A percentile compares a stretch with the other conserved stretches of the same genome.
Conservation (phyloP, 2,888 invertebrate genomes). For the Pammene fasciana region DNA sequence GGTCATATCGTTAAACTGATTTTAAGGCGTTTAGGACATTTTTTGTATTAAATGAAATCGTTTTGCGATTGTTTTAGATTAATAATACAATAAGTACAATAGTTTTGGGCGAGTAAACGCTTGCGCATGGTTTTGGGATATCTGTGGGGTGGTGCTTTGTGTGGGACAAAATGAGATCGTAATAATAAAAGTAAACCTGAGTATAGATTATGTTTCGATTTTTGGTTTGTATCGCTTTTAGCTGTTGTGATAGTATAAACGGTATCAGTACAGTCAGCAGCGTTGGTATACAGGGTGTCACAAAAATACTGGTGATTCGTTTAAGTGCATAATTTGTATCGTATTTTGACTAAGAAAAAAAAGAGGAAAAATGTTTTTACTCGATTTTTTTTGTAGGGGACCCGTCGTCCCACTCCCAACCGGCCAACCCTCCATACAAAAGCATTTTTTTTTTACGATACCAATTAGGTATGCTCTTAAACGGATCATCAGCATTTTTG, state of each 20-base stretch:
- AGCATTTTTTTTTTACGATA: too few species aligned
- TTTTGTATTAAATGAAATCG: not conserved
- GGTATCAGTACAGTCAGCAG: not conserved
- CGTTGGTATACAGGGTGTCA: too few species aligned
- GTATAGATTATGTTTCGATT: conserved; percentile 15
- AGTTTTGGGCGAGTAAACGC: conserved; percentile 55
- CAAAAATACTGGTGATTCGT: too few species aligned
- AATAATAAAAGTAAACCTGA: conserved; percentile 22
- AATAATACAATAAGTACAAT: conserved; percentile 60
- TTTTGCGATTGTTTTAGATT: conserved; percentile 58
- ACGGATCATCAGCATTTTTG: too few species aligned
- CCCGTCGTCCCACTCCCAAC: too few species aligned
- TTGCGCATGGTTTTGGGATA: conserved; percentile 52
- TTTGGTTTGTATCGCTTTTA: not conserved
- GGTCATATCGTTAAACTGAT: not conserved
- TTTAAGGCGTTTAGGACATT: not conserved
- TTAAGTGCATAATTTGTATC: too few species aligned
- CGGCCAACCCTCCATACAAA: too few species aligned
- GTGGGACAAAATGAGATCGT: conserved; percentile 16
- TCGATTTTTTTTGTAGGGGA: too few species aligned
- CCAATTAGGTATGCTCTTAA: too few species aligned
- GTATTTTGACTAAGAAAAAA: too few species aligned
- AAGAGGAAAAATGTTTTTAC: too few species aligned
- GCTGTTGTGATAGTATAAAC: not conserved
- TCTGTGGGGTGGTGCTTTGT: conserved; percentile 35